A percentile compares a stretch with the other conserved stretches of the same genome.
Conservation (phyloP, 1,140 invertebrate genomes). For the Branchinecta lynchi region DNA sequence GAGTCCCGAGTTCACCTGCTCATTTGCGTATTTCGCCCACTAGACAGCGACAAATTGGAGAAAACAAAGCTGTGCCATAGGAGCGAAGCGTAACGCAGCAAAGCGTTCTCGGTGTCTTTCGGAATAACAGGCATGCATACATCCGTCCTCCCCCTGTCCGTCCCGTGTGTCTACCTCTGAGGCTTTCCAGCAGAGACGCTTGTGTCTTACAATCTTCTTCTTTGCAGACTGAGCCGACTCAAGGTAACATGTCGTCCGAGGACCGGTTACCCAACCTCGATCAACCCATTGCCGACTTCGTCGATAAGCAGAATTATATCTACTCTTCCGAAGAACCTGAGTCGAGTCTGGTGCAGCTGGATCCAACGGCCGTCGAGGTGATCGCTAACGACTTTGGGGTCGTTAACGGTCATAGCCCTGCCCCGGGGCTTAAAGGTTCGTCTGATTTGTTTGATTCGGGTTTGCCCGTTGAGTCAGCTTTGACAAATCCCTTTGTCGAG, state of each 20-base stretch:
- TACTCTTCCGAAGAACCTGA: not conserved
- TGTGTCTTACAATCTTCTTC: too few species aligned
- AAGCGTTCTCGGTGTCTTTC: too few species aligned
- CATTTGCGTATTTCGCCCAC: too few species aligned
- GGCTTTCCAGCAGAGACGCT: too few species aligned
- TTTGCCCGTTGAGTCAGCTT: not conserved
- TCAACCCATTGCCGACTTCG: not conserved
- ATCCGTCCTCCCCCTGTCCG: too few species aligned
- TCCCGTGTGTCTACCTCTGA: too few species aligned
- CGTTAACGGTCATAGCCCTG: not conserved
- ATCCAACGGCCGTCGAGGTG: not conserved
- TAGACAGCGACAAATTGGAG: too few species aligned
- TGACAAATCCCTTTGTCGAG: not conserved
- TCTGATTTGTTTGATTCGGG: not conserved
- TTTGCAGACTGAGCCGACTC: too few species aligned
- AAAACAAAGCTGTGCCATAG: too few species aligned
- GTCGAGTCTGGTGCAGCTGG: slow-evolving; percentile 8
- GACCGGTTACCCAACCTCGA: not conserved
- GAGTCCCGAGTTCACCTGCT: too few species aligned
- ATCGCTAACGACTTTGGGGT: not conserved
- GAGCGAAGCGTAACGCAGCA: too few species aligned
- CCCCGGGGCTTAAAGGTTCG: not conserved
- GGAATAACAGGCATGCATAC: too few species aligned
- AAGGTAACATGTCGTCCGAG: not conserved
- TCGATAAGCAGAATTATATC: not conserved